phyloP scores from a whole-genome alignment of 2,888 invertebrate species.

The Nomada fucata region DNA sequence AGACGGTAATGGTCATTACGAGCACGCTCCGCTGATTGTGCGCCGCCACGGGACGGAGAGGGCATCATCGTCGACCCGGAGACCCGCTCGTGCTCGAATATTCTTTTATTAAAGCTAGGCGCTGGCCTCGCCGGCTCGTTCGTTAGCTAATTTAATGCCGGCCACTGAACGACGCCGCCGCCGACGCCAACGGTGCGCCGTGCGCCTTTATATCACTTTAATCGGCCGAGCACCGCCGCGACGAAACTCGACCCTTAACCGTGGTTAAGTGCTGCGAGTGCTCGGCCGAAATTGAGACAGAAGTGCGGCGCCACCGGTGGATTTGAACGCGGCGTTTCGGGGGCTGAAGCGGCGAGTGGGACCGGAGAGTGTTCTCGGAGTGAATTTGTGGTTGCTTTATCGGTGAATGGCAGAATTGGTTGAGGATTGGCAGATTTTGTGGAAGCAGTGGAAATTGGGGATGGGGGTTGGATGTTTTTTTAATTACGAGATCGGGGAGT shows the following conservation, averaged over 20 bases:
- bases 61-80: conserved; percentile 84
- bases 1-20: conserved; percentile 84
- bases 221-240: conserved; percentile 42
- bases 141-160: conserved; percentile 80
- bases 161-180: conserved; percentile 69
- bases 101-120: conserved; percentile 80
- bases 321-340: background rate
- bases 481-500: too few species aligned
- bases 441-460: too few species aligned
- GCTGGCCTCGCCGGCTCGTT: conserved; percentile 75
- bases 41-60: conserved; percentile 81
- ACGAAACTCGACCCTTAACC: conserved; percentile 46
- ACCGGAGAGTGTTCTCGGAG: too few species aligned
- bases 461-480: too few species aligned
- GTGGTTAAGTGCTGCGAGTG: conserved; percentile 14
- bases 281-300: conserved; percentile 9
- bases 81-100: conserved; percentile 77
- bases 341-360: too few species aligned
- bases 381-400: too few species aligned
- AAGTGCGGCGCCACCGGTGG: background rate
- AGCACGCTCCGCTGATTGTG: conserved; percentile 83
- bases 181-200: conserved; percentile 42
- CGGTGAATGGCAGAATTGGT: too few species aligned
- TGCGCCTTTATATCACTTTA: conserved; percentile 65
- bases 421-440: too few species aligned